phyloP scores from a whole-genome alignment of 2,113 vertebrate genomes.

The Egretta garzetta region DNA sequence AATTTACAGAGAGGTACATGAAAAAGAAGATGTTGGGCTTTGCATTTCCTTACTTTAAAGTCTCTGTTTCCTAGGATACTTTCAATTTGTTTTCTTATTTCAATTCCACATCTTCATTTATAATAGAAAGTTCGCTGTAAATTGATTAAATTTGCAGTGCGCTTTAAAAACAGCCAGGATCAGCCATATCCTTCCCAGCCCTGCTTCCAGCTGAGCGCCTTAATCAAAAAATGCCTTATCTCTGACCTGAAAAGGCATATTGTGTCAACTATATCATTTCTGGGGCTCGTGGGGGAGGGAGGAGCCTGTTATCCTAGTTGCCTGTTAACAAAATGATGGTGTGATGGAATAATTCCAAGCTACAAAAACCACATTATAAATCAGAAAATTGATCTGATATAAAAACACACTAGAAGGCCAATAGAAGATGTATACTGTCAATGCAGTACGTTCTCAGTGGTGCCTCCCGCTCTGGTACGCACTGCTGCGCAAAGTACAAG shows the following conservation, averaged over 20 bases:
- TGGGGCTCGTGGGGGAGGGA: not conserved
- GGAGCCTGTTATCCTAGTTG: not conserved
- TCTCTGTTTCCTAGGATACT: not conserved
- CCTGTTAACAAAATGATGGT: fast-evolving
- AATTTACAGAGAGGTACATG: not conserved
- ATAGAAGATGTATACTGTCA: not conserved
- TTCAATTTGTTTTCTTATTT: not conserved
- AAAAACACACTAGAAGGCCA: not conserved
- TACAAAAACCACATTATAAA: not conserved
- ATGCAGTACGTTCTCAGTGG: not conserved
- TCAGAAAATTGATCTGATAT: not conserved
- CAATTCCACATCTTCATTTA: not conserved
- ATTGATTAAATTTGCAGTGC: not conserved
- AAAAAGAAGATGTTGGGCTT: not conserved
- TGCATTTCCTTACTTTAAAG: not conserved
- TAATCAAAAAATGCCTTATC: not conserved
- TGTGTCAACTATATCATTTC: not conserved
- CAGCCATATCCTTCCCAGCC: not conserved
- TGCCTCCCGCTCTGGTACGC: not conserved
- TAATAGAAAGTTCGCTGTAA: not conserved
- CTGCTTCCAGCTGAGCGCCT: not conserved
- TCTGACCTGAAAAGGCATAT: not conserved
- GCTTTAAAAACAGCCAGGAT: not conserved
- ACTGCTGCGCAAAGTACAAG: not conserved
- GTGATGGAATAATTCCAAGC: not conserved